Base-by-base conservation (phyloP, 2,797 vertebrate genomes). In the Carduelis carduelis region DNA sequence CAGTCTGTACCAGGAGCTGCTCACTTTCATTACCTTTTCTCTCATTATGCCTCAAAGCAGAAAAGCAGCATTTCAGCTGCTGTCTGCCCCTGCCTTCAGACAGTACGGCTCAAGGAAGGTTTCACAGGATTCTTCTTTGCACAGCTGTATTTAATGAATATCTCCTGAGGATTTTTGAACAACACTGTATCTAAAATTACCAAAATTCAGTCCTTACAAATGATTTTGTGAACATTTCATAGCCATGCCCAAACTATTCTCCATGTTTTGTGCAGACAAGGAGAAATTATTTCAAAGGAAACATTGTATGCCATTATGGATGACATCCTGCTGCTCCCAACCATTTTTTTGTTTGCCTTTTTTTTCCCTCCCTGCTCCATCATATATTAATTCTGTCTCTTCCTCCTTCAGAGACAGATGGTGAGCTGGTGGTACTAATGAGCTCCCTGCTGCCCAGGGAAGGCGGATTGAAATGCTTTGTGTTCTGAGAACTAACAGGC, bases 351-450 rank as follows among this genome's bases (percentile, higher is more conserved):
- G 30, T 85, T 85, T 53, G 18, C 27, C 35, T 47, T 86, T 77
- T 47, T 41, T 37, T 4, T 22, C 1, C 5, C 20, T 28, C 11
- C 2, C 22, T 19, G 21, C 23, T 55, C 34, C 32, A 59, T 85
- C 81, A 52, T 93, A 50, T 66, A 89, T 93, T 89, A 96, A 91
- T 95, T 87, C 65, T 1, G 0, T 90, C 55, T 93, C 91, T 95
- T 95, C 87, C 47, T 96, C 50, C 85, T 94, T 95, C 78, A 64
- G 87, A 96, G 91, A 74, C 96, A 97, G 96, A 95, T 96, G 96
- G 96, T 90, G 83, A 97, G 91, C 89, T 96, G 89, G 92, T 93
- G 95, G 77, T 94, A 88, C 92, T 97, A 97, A 95, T 93, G 96
- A 96, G 95, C 89, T 97, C 85, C 92, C 91, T 95, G 92, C 95